Percentiles rank a stretch among this genome's conserved stretches.
phyloP scores from a whole-genome alignment of 2,797 vertebrate genomes.

The Poeciliopsis turneri region DNA sequence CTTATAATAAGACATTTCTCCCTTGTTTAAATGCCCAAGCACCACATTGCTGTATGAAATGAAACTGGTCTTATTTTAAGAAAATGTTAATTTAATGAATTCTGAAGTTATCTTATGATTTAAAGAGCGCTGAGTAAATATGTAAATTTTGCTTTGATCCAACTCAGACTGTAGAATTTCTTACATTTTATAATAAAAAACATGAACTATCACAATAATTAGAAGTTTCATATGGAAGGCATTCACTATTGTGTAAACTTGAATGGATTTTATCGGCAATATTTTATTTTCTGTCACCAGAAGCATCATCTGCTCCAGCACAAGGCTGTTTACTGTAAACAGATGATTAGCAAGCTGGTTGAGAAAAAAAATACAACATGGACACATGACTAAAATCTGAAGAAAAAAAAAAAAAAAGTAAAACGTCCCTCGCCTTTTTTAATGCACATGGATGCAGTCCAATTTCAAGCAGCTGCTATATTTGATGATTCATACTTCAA shows the following conservation, averaged over 20 bases:
- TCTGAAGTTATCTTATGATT: background rate
- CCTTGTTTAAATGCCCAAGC: no score
- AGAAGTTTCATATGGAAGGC: background rate
- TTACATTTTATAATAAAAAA: background rate
- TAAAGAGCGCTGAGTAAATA: background rate
- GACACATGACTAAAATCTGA: slow-evolving; percentile 2
- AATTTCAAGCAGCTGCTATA: slow-evolving; percentile 1
- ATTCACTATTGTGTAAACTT: background rate
- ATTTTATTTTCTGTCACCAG: slow-evolving; percentile 6
- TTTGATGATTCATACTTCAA: slow-evolving; percentile 2
- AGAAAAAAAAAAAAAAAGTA: background rate
- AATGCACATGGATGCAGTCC: background rate
- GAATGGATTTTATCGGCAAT: slow-evolving; percentile 6
- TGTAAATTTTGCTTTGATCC: background rate
- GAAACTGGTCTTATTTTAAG: no score
- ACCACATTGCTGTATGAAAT: background rate
- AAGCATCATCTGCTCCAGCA: slow-evolving; percentile 6
- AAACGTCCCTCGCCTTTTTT: background rate
- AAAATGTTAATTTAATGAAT: background rate
- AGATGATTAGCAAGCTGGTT: slow-evolving; percentile 18
- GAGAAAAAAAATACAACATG: slow-evolving; percentile 5
- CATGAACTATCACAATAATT: background rate
- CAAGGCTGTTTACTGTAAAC: slow-evolving; percentile 14
- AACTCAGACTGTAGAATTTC: background rate
- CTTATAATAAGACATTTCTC: no score